Evolutionary conservation across 1,140 invertebrate species (phyloP), one percentile per base, ranked within the genome.

Genomic region (Aphaenogaster rudis): DNA sequence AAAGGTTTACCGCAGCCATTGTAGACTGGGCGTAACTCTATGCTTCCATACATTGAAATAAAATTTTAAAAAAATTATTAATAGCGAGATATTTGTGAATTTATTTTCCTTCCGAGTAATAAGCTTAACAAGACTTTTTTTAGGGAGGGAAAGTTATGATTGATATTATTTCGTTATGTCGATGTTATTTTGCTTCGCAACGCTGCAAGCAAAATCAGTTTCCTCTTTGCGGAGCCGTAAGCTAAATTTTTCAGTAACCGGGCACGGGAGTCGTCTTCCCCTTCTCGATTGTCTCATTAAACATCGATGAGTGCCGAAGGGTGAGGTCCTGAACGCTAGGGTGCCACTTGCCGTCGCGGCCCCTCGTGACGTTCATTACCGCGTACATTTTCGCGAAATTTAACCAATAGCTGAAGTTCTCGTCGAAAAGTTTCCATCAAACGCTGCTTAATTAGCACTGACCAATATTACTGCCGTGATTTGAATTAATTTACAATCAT

Each of bases 221-320:
- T 69, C 33, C 17, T n/a, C n/a, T 52, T 67, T 67, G 7, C 8
- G 21, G 9, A 28, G 74, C 57, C 21, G 28, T 8, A 66, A 57
- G 64, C n/a, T 88, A 66, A 88, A 88, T 82, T 88, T 88, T 88
- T 72, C 28, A 88, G 52, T 57, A 74, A 74, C 17, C 59, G 36
- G 9, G 33, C 5, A 64, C 66, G 86, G 61, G 28, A 54, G 17
- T 82, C 57, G 54, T 66, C 36, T 54, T 69, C n/a, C 87, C 52
- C 74, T 48, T 52, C 61, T 79, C 45, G 86, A 88, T 87, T 88
- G 88, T 88, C 78, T 88, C 88, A 88, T 88, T 88, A 88, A 88
- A 88, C 85, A 88, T 88, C 88, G 69, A 88, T 54, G 69, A 88
- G 86, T 61, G 63, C 74, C 48, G 86, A 88, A 88, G 88, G 88